phyloP scores from a whole-genome alignment of 2,888 invertebrate genomes.

The Luperina nickerlii region DNA sequence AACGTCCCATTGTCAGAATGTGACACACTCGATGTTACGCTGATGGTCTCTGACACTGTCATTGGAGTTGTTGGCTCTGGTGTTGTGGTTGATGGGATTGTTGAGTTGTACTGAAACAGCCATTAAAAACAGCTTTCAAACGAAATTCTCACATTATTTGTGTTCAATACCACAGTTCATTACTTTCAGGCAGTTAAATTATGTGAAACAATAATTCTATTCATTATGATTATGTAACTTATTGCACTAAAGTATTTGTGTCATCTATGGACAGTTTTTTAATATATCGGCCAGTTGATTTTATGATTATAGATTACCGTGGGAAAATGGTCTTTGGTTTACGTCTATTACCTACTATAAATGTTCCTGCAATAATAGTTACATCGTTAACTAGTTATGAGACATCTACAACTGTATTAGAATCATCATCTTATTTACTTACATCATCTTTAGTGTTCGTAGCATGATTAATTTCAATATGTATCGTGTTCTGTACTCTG shows the following conservation, averaged over 20 bases:
- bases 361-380: neutral
- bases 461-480: conserved; percentile 61
- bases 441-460: conserved; percentile 71
- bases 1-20: conserved; percentile 74
- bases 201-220: neutral
- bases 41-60: conserved; percentile 46
- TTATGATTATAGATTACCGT: neutral
- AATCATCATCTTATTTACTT: conserved; percentile 66
- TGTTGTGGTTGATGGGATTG: conserved; percentile 65
- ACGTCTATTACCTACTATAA: neutral
- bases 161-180: neutral
- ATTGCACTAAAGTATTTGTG: neutral
- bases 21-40: conserved; percentile 57
- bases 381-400: neutral
- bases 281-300: neutral
- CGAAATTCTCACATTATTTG: neutral
- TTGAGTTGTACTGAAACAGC: conserved; percentile 74
- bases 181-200: too few relatives aligned
- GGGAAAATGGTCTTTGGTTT: neutral
- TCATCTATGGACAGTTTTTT: neutral
- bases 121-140: neutral
- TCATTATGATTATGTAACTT: neutral
- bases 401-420: conserved; percentile 4
- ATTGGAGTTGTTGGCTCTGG: conserved; percentile 55
- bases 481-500: conserved; percentile 67